Evolutionary conservation across 2,113 vertebrate species (phyloP), one percentile per base, ranked within the genome.

Genomic region (Xenus cinereus): DNA sequence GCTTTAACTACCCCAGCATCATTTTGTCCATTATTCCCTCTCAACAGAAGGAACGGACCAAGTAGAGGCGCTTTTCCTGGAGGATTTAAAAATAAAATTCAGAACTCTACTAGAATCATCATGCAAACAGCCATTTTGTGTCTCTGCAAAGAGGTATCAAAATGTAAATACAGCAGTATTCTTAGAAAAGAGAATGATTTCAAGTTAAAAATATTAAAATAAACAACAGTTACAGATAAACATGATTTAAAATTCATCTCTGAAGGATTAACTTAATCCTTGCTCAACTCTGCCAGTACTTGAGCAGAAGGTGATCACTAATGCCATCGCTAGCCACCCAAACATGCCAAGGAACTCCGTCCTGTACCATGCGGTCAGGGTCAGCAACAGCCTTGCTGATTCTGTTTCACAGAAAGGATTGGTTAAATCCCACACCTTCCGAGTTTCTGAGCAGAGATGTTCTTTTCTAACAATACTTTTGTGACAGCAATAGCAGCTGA

Each of bases 131-230:
- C 54, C 9, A 89, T 74, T 81, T 75, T 91, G 33, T 81, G 32
- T 87, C 80, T 78, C 75, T 85, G 93, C 74, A 95, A 91, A 96
- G 92, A 96, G 71, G 81, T 92, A 95, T 91, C 57, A 95, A 93
- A 86, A 89, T 69, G 84, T 81, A 95, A 92, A 90, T 89, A 93
- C 68, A 95, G 80, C 43, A 91, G 53, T 89, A 89, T 76, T 91
- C 89, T 87, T 96, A 93, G 50, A 95, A 93, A 97, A 95, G 60
- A 94, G 54, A 81, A 92, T 5, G 0, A 76, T 82, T 93, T 84
- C 56, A 84, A 95, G 82, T 92, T 94, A 60, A 37, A 95, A 95
- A 39, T 85, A 95, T 64, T 94, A 83, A 95, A 96, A 96, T 87
- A 92, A 95, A 87, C 77, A 93, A 93, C 57, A 89, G 46, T 87